Conservation (phyloP, 2,888 invertebrate genomes). For the Alviniconcha strummeri region DNA sequence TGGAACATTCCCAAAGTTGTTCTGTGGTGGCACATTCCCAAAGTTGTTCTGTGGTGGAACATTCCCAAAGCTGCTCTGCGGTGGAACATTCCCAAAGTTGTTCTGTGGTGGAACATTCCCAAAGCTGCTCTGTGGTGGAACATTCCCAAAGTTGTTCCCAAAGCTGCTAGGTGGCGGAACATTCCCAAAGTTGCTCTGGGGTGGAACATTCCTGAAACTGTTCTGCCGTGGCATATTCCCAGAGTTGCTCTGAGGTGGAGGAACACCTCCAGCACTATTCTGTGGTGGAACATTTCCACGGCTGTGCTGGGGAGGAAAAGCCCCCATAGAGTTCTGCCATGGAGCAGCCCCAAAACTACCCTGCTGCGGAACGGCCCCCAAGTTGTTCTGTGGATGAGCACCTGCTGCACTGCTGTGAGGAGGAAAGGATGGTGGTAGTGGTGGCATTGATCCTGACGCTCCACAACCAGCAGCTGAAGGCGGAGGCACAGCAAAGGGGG, state of each 20-base stretch:
- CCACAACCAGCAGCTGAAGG: background rate
- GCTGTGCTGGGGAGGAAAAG: no score
- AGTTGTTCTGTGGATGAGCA: background rate
- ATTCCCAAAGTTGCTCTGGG: background rate
- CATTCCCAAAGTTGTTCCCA: background rate
- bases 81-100: background rate
- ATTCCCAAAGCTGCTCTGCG: background rate
- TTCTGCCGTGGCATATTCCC: background rate
- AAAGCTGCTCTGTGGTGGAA: no score
- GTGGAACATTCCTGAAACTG: background rate
- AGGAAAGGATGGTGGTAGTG: background rate
- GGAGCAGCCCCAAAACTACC: background rate
- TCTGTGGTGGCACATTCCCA: background rate
- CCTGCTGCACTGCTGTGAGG: no score
- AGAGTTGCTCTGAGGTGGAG: background rate
- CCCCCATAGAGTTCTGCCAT: background rate
- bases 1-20: background rate
- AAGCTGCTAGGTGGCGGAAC: background rate
- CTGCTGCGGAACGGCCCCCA: no score
- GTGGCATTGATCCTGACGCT: background rate
- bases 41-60: background rate
- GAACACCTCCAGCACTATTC: background rate
- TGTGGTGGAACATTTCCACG: background rate
- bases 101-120: background rate
- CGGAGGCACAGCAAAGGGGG: background rate